Evolutionary conservation across 2,888 invertebrate genomes (phyloP).

Genomic region (Sarcophaga caerulescens): DNA sequence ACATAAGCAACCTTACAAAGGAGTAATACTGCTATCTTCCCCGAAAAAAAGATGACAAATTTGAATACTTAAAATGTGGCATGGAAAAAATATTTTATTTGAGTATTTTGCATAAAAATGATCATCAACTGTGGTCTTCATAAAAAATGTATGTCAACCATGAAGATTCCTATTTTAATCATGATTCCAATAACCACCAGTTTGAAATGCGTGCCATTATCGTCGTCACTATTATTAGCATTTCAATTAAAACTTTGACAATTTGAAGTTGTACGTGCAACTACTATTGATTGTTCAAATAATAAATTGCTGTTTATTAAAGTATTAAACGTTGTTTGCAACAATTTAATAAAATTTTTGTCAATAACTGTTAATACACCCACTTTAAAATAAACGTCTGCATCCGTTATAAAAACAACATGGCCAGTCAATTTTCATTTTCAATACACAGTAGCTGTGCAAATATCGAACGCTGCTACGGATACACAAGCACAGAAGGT

Average conservation of each 20-base stretch:
- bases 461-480: no score
- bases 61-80: no score
- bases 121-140: no score
- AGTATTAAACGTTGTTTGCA: background rate
- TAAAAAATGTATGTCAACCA: no score
- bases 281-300: background rate
- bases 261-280: background rate
- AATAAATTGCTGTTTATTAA: constrained; percentile 15
- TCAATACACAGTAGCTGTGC: no score
- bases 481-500: background rate
- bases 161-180: no score
- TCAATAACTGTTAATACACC: background rate
- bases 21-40: no score
- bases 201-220: background rate
- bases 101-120: no score
- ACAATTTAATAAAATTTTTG: background rate
- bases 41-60: no score
- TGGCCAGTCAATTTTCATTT: background rate
- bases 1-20: no score
- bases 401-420: background rate
- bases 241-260: constrained; percentile 9
- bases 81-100: no score
- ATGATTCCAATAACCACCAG: no score
- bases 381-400: background rate
- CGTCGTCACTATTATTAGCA: background rate